Base-by-base conservation (phyloP, 2,113 vertebrate genomes). In the Salvator merianae region DNA sequence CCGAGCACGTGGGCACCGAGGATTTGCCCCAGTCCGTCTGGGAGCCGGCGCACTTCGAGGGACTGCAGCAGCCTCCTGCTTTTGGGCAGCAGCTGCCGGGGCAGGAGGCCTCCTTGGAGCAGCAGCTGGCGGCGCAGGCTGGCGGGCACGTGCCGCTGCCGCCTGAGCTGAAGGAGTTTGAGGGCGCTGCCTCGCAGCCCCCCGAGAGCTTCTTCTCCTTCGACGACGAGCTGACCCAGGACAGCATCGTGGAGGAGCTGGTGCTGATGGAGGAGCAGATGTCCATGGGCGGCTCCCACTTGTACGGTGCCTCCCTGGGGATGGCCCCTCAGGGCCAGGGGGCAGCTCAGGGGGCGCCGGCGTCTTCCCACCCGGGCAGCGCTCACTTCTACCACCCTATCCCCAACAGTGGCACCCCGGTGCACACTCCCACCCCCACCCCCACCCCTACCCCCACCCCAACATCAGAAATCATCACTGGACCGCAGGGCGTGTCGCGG, bases 261-360 rank as follows among this genome's bases (percentile, higher is more conserved):
- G 99, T 99, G 88, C 97, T 98, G 90, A 99, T 99, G 98, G 99
- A 99, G 88, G 98, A 99, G 94, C 99, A 99, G 85, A 99, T 99
- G 98, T 98, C 98, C 32, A 95, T 98, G 88, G 98, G 97, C 88
- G 95, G 90, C 87, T 94, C 97, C 75, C 97, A 98, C 91, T 88
- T 95, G 78, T 98, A 97, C 0, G 81, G 96, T 32, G 89, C 93
- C 85, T 97, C 97, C 88, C 95, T 98, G 22, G 98, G 98, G 32
- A 95, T 96, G 90, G 43, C 96, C 1, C 90, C 97, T 63, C 97
- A 97, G 88, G 95, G 89, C 86, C 97, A 97, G 78, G 93, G 97
- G 0, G 36, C 95, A 26, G 88, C 90, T 53, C 95, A 95, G 77
- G 95, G 95, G 88, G 94, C 94, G 83, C 83, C 96, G 0, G 89